These are phyloP conservation scores for Epistrophella euchroma DNA, from an alignment of 2,888 invertebrate genomes.

Conservation along the genomic window DNA sequence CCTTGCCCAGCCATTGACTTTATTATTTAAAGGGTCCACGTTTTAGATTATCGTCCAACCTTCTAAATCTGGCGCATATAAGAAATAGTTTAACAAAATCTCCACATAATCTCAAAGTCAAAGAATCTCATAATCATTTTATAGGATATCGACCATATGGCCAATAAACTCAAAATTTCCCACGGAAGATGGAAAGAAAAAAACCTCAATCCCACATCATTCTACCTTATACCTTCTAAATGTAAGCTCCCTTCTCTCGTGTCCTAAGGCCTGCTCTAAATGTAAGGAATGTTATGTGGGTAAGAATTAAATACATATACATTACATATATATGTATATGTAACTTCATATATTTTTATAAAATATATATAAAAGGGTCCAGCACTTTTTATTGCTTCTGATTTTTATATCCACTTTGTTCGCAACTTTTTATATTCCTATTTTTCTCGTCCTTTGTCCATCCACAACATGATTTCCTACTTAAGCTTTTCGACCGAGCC, in stretches of 20 bases:
- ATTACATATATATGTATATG: neutral
- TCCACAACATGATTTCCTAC: conserved; percentile 72
- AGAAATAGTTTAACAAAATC: conserved; percentile 68
- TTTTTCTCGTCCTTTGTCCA: conserved; percentile 61
- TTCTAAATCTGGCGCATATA: conserved; percentile 54
- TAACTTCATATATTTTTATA: neutral
- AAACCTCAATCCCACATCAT: conserved; percentile 18
- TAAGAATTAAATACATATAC: neutral
- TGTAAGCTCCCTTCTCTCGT: conserved; percentile 35
- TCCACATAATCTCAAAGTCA: conserved; percentile 67
- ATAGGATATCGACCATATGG: conserved; percentile 71
- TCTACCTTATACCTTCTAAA: conserved; percentile 11
- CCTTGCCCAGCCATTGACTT: conserved; percentile 24
- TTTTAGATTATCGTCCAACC: conserved; percentile 41
- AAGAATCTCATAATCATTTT: conserved; percentile 73
- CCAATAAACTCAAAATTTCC: conserved; percentile 70
- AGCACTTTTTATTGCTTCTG: conserved; percentile 70
- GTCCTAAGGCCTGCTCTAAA: conserved; percentile 26
- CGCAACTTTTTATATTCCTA: conserved; percentile 65
- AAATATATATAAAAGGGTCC: conserved; percentile 57
- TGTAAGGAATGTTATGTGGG: conserved; percentile 61
- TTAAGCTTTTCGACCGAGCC: conserved; percentile 71
- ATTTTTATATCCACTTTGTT: conserved; percentile 75
- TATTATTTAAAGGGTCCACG: conserved; percentile 51
- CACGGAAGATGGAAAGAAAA: conserved; percentile 33